phyloP scores from a whole-genome alignment of 2,113 vertebrate species.

The Nematolebias whitei region DNA sequence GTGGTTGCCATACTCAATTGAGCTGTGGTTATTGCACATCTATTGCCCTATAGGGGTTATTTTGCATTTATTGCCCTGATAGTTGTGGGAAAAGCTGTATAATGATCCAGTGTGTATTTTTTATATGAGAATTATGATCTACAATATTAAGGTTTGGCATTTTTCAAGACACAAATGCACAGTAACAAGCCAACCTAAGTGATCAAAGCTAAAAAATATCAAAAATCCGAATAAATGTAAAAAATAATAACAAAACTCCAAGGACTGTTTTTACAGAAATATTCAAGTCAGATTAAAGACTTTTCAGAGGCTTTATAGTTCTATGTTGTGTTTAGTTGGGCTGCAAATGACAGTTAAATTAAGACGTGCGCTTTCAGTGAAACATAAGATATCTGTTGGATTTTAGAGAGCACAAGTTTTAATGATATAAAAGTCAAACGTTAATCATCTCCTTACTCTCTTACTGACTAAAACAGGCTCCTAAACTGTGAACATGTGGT shows the following conservation, averaged over 20 bases:
- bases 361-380: constrained; percentile 42
- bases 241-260: too few species aligned
- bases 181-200: constrained; percentile 41
- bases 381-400: constrained; percentile 54
- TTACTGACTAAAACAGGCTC: constrained; percentile 33
- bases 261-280: constrained; percentile 36
- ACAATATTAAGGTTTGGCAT: constrained; percentile 12
- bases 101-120: background rate
- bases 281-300: constrained; percentile 64
- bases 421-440: constrained; percentile 55
- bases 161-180: constrained; percentile 12
- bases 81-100: too few species aligned
- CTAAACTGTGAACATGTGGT: constrained; percentile 57
- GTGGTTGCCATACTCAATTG: too few species aligned
- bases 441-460: constrained; percentile 26
- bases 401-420: constrained; percentile 51
- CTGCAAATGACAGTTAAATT: constrained; percentile 58
- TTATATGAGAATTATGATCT: background rate
- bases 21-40: too few species aligned
- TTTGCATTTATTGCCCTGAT: too few species aligned
- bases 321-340: constrained; percentile 37
- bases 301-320: constrained; percentile 60
- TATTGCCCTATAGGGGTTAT: too few species aligned
- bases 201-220: constrained; percentile 40
- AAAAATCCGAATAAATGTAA: constrained; percentile 44